Evolutionary conservation across 2,888 invertebrate genomes (phyloP), one percentile per base, ranked within the genome.

Genomic region (Agrochola macilenta): DNA sequence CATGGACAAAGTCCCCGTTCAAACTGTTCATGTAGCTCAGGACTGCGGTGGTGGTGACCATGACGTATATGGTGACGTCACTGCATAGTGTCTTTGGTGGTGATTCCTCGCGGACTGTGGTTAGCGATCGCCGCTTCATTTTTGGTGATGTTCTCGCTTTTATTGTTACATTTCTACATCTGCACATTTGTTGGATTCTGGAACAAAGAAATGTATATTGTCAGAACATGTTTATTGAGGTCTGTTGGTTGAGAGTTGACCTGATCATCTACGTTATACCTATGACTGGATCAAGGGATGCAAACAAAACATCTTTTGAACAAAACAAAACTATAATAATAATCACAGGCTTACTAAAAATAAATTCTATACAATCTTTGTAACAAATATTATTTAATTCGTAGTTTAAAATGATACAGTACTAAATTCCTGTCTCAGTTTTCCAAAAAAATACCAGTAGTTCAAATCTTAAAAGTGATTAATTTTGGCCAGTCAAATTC

Each of bases 1-100:
- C 99, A 94, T 99, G 99, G 71, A 99, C 98, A 90, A 99, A 98
- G 91, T 98, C 98, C 65, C 98, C 98, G 82, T 97, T 97, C 85
- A 98, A 95, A 70, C 98, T 98, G 95, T 98, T 98, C 81, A 97
- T 93, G 93, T 98, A 98, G 92, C 98, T 98, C 1, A 97, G 97
- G 65, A 98, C 96, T 26, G 98, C 98, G 20, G 98, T 97, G 26
- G 97, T 95, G 58, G 97, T 97, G 83, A 98, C 98, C 90, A 97
- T 97, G 57, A 95, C 93, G 93, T 98, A 98, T 61, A 97, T 96
- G 43, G 97, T 97, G 93, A 97, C 95, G 87, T 97, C 97, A 88
- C 95, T 95, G 81, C 93, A 92, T 74, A 89, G 85, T 3, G 88
- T 82, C 58, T 85, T 89, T 5, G 89, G 90, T 14, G 87, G 84